A percentile compares a stretch with the other conserved stretches of the same genome.
Conservation (phyloP, 1,140 invertebrate species). For the Leptopilina boulardi region DNA sequence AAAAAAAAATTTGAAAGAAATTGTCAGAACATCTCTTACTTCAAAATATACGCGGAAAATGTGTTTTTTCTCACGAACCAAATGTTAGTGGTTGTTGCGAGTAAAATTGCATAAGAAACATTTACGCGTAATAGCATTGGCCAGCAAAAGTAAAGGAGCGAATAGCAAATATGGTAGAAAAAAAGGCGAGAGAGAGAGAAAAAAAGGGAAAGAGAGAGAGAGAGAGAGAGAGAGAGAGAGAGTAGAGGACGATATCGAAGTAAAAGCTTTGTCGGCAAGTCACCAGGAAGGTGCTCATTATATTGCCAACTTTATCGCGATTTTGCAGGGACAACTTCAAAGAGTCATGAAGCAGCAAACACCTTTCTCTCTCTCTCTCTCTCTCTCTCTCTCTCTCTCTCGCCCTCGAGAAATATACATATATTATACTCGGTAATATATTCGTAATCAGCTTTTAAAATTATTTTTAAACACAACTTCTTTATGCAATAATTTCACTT, state of each 20-base stretch:
- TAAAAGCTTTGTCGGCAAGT: slow-evolving; percentile 48
- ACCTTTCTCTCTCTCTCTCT: not conserved
- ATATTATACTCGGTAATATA: no score
- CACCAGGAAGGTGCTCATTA: slow-evolving; percentile 45
- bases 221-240: slow-evolving; percentile 16
- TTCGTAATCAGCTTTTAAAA: no score
- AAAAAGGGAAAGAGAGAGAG: no score
- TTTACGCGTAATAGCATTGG: no score
- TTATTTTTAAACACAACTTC: no score
- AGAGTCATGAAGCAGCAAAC: not conserved
- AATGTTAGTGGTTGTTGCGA: slow-evolving; percentile 31
- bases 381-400: not conserved
- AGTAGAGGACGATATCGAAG: not conserved
- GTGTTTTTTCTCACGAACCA: slow-evolving; percentile 6
- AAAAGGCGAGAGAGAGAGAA: no score
- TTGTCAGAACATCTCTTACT: not conserved
- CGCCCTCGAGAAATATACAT: no score
- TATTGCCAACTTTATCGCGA: slow-evolving; percentile 47
- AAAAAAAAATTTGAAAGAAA: not conserved
- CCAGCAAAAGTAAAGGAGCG: not conserved
- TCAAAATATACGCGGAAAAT: not conserved
- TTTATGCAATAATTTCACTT: no score
- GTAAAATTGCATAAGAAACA: slow-evolving; percentile 15
- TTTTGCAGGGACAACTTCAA: slow-evolving; percentile 32
- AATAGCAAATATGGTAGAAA: no score